These are phyloP conservation scores for Chrysemys picta DNA, from an alignment of 2,113 vertebrate species.

Conservation along the genomic window DNA sequence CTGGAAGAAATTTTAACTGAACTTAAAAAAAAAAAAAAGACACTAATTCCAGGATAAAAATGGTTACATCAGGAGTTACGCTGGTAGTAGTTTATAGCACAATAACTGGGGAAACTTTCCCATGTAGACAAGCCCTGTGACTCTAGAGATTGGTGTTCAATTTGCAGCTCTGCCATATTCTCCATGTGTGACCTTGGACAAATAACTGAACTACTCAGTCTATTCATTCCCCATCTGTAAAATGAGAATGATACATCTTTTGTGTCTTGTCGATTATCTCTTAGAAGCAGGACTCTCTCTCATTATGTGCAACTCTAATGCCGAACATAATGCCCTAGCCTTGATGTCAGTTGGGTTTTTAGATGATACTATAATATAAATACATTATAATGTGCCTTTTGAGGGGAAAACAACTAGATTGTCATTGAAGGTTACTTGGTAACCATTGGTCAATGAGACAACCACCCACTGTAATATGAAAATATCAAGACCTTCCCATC, in stretches of 20 bases:
- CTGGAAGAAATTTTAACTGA: neutral
- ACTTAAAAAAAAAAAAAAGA: neutral
- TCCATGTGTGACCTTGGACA: neutral
- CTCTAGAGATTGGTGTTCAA: neutral
- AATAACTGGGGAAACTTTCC: neutral
- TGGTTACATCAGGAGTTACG: neutral
- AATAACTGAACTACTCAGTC: conserved; percentile 38
- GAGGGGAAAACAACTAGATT: neutral
- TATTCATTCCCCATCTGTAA: conserved; percentile 5
- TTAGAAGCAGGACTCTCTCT: neutral
- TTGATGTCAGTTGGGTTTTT: neutral
- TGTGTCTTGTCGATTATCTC: conserved; percentile 44
- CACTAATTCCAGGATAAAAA: neutral
- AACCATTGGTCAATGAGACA: neutral
- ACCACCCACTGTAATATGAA: neutral
- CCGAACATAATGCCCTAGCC: conserved; percentile 1
- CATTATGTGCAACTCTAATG: conserved; percentile 9
- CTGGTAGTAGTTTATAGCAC: neutral
- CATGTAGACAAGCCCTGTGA: neutral
- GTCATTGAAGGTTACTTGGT: neutral
- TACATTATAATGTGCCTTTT: neutral
- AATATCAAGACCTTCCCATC: neutral
- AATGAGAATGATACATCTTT: conserved; percentile 17
- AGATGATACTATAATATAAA: neutral
- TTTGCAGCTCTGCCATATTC: neutral